phyloP scores from a whole-genome alignment of 1,140 invertebrate species.

The Ooceraea biroi region DNA sequence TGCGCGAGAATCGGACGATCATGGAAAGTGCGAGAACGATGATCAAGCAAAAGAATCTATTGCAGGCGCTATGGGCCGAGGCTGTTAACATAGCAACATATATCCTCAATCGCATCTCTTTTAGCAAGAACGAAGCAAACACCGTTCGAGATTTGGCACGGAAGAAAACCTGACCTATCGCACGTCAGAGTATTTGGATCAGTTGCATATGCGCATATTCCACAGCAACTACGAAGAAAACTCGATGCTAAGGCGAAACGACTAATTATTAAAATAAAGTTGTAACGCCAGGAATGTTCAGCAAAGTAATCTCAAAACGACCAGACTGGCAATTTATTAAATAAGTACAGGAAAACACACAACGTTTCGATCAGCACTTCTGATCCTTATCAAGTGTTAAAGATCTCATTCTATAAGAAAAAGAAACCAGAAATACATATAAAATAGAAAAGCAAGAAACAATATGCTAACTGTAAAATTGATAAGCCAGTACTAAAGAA shows the following conservation, averaged over 20 bases:
- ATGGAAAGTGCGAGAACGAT: conserved; percentile 82
- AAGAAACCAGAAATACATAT: no score
- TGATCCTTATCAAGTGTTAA: no score
- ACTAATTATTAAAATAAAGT: no score
- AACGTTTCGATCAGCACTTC: no score
- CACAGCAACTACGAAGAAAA: conserved; percentile 31
- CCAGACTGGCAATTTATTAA: no score
- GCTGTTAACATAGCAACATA: conserved; percentile 82
- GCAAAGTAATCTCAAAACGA: no score
- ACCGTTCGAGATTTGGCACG: conserved; percentile 77
- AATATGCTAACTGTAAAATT: no score
- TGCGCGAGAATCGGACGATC: conserved; percentile 83
- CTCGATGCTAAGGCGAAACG: conserved; percentile 36
- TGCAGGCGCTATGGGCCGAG: conserved; percentile 84
- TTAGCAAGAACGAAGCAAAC: conserved; percentile 70
- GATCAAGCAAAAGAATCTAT: conserved; percentile 78
- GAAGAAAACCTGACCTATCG: conserved; percentile 70
- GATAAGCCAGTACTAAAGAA: no score
- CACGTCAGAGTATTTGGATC: conserved; percentile 80
- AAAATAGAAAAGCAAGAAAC: no score
- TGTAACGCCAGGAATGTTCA: no score
- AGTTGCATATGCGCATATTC: conserved; percentile 54
- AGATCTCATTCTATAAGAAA: no score
- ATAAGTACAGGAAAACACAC: no score
- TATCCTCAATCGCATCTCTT: conserved; percentile 70